Evolutionary conservation across 1,140 invertebrate species (phyloP).

Genomic region (Colletes gigas): DNA sequence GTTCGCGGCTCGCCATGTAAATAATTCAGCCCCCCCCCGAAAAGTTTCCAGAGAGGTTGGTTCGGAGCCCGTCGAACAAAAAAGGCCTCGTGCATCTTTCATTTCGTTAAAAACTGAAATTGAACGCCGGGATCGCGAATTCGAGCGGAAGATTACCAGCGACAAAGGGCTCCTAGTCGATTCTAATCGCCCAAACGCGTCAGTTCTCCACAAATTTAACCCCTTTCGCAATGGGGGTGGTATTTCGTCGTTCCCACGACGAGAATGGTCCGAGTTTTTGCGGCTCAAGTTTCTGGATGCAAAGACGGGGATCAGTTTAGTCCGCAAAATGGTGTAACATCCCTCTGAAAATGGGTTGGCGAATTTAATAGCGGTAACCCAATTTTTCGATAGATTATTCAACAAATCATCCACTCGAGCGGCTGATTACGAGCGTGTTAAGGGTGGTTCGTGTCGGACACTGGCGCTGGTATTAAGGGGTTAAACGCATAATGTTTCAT

Average conservation of each 20-base stretch:
- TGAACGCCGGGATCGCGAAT: background rate
- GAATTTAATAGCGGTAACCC: too few relatives aligned
- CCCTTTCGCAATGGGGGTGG: background rate
- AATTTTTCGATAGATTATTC: too few relatives aligned
- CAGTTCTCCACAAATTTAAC: background rate
- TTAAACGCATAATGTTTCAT: conserved; percentile 41
- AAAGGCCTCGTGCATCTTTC: conserved; percentile 16
- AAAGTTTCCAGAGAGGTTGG: conserved; percentile 41
- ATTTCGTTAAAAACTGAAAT: conserved; percentile 11
- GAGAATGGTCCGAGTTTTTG: background rate
- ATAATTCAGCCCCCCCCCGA: conserved; percentile 61
- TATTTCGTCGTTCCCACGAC: background rate
- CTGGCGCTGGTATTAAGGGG: background rate
- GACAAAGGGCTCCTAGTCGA: background rate
- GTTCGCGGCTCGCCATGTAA: conserved; percentile 61
- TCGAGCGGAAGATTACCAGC: background rate
- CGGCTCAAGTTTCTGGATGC: too few relatives aligned
- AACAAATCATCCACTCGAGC: background rate
- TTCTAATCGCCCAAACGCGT: background rate
- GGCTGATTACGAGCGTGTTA: background rate
- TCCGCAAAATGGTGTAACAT: too few relatives aligned
- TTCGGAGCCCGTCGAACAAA: background rate
- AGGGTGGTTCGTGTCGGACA: background rate
- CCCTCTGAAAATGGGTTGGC: too few relatives aligned
- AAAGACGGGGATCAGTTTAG: too few relatives aligned